Conservation (phyloP, 2,797 vertebrate genomes). For the Chlorospingus flavigularis region DNA sequence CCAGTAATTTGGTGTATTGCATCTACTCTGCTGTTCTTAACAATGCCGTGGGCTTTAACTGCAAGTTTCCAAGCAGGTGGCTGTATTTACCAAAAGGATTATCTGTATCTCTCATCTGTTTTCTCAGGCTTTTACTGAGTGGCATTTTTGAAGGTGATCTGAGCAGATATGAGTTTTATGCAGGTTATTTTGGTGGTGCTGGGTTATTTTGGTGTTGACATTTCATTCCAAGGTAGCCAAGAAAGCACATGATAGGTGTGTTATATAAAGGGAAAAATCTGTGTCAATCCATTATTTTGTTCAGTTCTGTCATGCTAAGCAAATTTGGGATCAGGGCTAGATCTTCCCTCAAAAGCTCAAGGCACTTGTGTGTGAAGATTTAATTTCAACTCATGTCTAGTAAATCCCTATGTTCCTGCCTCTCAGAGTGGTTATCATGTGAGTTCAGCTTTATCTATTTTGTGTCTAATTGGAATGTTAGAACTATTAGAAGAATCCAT, state of each 20-base stretch:
- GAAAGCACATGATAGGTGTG: background rate
- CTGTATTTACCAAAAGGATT: conserved; percentile 46
- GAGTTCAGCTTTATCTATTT: background rate
- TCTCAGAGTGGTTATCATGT: background rate
- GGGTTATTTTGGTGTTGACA: background rate
- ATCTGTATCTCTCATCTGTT: conserved; percentile 35
- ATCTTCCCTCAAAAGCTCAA: background rate
- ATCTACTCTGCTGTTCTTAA: background rate
- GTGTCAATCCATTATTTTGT: background rate
- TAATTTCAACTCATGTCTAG: background rate
- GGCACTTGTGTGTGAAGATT: background rate
- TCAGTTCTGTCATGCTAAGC: background rate
- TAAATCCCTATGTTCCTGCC: background rate
- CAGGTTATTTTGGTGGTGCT: background rate
- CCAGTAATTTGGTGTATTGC: background rate
- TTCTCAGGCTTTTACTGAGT: conserved; percentile 47
- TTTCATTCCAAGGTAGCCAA: background rate
- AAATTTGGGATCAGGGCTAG: background rate
- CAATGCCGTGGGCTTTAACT: background rate
- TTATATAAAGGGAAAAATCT: background rate
- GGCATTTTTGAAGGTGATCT: background rate
- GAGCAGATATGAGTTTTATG: background rate
- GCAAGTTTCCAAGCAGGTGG: conserved; percentile 33
- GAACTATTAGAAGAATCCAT: background rate
- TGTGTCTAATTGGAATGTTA: background rate